Evolutionary conservation across 2,888 invertebrate genomes (phyloP), one percentile per base, ranked within the genome.

Genomic region (Teleogryllus oceanicus): DNA sequence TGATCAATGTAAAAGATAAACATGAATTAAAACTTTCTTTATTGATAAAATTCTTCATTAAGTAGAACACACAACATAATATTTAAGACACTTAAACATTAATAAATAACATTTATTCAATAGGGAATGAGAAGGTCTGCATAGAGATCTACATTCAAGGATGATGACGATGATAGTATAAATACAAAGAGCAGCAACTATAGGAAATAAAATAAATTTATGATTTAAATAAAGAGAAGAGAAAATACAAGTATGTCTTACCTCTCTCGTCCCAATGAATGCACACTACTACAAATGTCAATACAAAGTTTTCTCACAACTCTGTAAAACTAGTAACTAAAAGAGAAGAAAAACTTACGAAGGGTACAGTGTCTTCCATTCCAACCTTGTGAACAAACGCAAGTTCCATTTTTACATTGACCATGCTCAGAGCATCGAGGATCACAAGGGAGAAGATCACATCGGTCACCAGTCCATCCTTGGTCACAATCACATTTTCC

Each of bases 371-470:
- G 97, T 85, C 94, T 92, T 83, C 99, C 99, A 87, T 99, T 99
- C 98, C 98, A 99, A 83, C 99, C 99, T 87, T 96, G 95, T 79
- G 96, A 94, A 87, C 99, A 99, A 80, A 97, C 94, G 87, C 99
- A 99, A 78, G 97, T 97, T 82, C 99, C 99, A 87, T 99, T 98
- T 86, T 95, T 94, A 89, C 99, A 99, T 86, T 96, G 96, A 24
- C 99, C 99, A 86, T 99, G 97, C 84, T 95, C 95, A 80, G 94
- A 93, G 88, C 99, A 99, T 82, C 97, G 92, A 82, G 91, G 88
- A 87, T 98, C 98, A 87, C 98, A 98, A 49, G 96, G 95, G 83
- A 95, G 90, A 85, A 96, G 95, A 87, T 96, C 96, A 87, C 99
- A 99, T 82, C 94, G 92, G 79, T 94, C 91, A 74, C 98, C 98